A percentile compares a stretch with the other conserved stretches of the same genome.
Evolutionary conservation across 2,113 vertebrate genomes (phyloP).

Genomic region (Monopterus albus): DNA sequence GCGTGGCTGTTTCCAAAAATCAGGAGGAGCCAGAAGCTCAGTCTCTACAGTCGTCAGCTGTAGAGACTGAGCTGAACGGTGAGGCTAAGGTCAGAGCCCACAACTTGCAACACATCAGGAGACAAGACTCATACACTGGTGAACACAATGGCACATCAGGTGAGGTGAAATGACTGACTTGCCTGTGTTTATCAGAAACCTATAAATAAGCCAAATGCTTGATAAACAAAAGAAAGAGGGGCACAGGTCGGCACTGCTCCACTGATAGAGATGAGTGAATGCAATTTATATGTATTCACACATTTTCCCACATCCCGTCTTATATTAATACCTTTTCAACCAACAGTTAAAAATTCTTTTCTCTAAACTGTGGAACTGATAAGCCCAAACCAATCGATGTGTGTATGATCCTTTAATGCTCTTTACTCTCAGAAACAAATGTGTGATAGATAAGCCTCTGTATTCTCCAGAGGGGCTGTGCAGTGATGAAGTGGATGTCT

Average conservation of each 20-base stretch:
- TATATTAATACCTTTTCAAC: neutral
- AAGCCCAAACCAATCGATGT: neutral
- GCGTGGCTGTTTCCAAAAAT: neutral
- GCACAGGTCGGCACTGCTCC: neutral
- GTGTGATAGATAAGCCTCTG: slow-evolving; percentile 1
- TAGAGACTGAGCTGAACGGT: slow-evolving; percentile 77
- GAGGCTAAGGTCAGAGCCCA: slow-evolving; percentile 75
- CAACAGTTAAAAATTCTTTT: too few species aligned
- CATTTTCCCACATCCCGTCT: too few species aligned
- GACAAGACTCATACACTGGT: slow-evolving; percentile 71
- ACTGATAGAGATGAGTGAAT: neutral
- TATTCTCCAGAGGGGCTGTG: slow-evolving; percentile 41
- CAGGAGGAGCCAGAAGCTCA: slow-evolving; percentile 55
- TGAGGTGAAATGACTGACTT: slow-evolving; percentile 19
- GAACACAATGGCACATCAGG: slow-evolving; percentile 53
- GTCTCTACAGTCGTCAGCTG: slow-evolving; percentile 72
- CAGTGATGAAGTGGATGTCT: slow-evolving; percentile 77
- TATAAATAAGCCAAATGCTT: neutral
- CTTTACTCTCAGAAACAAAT: slow-evolving; percentile 12
- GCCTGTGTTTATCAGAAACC: neutral
- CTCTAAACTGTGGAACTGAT: neutral
- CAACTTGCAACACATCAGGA: slow-evolving; percentile 79
- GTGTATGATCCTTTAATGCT: neutral
- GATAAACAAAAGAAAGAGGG: neutral
- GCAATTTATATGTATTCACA: too few species aligned